Conservation (phyloP, 1,140 invertebrate species). For the Forficula auricularia region DNA sequence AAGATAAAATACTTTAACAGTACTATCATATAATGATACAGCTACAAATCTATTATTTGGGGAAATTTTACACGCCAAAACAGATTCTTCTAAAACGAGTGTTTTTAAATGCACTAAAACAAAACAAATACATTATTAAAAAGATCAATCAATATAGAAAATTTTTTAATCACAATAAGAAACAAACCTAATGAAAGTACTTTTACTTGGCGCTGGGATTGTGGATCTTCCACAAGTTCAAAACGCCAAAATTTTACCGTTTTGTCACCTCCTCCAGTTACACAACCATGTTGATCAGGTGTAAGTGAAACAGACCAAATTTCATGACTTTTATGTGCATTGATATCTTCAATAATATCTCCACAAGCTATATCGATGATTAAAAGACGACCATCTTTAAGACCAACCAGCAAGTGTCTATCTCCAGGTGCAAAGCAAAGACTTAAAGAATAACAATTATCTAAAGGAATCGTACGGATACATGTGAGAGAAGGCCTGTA, state of each 20-base stretch:
- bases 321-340: constrained; percentile 55
- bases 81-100: constrained; percentile 69
- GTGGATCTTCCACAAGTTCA: constrained; percentile 55
- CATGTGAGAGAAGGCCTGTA: constrained; percentile 55
- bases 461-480: constrained; percentile 47
- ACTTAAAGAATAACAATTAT: constrained; percentile 47
- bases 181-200: constrained; percentile 38
- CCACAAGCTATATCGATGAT: constrained; percentile 75
- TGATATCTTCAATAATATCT: constrained; percentile 53
- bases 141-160: no score
- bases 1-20: constrained; percentile 87
- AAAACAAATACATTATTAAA: no score
- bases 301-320: constrained; percentile 60
- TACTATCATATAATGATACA: constrained; percentile 77
- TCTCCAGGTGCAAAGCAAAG: constrained; percentile 82
- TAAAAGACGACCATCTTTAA: constrained; percentile 70
- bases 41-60: constrained; percentile 77
- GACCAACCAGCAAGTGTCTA: constrained; percentile 71
- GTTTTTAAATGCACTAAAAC: constrained; percentile 54
- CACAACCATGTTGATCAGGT: constrained; percentile 62
- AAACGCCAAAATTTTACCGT: constrained; percentile 90
- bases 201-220: constrained; percentile 39
- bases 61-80: constrained; percentile 65
- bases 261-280: constrained; percentile 72
- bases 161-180: no score